A percentile compares a stretch with the other conserved stretches of the same genome.
Conservation (phyloP, 2,888 invertebrate genomes). For the Erebia palarica region DNA sequence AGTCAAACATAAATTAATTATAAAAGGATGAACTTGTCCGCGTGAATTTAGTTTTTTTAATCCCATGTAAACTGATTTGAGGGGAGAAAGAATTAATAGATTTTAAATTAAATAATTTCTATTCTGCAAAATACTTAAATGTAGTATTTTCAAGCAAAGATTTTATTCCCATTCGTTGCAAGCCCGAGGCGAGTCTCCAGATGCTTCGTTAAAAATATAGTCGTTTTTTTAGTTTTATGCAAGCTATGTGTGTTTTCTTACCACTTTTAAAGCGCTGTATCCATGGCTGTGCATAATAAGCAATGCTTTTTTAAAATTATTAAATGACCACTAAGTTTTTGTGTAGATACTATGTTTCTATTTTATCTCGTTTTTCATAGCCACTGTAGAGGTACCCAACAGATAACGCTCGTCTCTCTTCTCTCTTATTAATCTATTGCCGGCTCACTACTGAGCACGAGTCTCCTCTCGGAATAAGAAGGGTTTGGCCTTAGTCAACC, state of each 20-base stretch:
- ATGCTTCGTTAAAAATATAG: conserved; percentile 17
- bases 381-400: neutral
- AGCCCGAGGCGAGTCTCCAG: neutral
- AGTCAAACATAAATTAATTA: too few relatives aligned
- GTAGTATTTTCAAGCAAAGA: conserved; percentile 3
- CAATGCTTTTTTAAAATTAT: conserved; percentile 10
- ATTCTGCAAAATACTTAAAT: neutral
- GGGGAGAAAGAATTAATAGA: neutral
- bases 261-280: conserved; percentile 26
- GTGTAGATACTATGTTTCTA: too few relatives aligned
- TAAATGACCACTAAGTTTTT: too few relatives aligned
- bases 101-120: conserved; percentile 4
- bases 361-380: too few relatives aligned
- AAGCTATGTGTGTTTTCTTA: conserved; percentile 5
- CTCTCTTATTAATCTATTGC: too few relatives aligned
- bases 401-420: too few relatives aligned
- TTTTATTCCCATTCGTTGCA: neutral
- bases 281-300: conserved; percentile 28
- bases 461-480: too few relatives aligned
- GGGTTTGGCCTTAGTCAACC: too few relatives aligned
- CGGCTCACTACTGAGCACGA: too few relatives aligned
- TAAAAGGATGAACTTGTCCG: too few relatives aligned
- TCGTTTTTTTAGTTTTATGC: conserved; percentile 6
- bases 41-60: neutral
- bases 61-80: too few relatives aligned